Base-by-base conservation (phyloP, 2,113 vertebrate species). In the Xenopus laevis region DNA sequence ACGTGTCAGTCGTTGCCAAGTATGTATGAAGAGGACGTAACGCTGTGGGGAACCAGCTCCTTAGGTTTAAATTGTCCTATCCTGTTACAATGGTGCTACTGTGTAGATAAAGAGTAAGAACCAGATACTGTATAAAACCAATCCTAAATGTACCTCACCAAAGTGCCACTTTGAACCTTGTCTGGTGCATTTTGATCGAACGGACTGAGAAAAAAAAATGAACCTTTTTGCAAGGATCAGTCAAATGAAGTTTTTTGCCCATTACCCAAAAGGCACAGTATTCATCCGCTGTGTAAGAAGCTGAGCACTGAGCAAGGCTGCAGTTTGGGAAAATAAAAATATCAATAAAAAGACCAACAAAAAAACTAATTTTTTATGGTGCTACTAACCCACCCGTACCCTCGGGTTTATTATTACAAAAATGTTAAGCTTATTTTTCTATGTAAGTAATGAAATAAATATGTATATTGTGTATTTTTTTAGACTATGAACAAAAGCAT, bases 1-100 rank as follows among this genome's bases (percentile, higher is more conserved):
- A 1, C 95, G 95, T 0, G 93, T 99, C 81, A 99, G 97, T 80
- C 95, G 97, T 61, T 99, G 97, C 78, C 93, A 96, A 84, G 97
- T 99, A 84, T 99, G 97, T 85, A 97, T 98, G 95, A 98, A 98
- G 92, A 95, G 84, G 86, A 98, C 95, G 93, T 98, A 97, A 95
- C 92, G 30, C 79, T 83, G 83, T 79, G 78, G 88, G 91, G 79
- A 79, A 84, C 10, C 80, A 78, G 72, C 82, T 86, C 87, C 83
- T 87, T 88, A 84, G 85, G 87, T 87, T 92, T 87, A 30, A 89
- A 81, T 91, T 88, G 84, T 95, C 88, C 90, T 89, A 86, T 80
- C 85, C 84, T 86, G 86, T 86, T 91, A 89, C 82, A 86, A 93
- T 94, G 96, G 97, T 99, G 97, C 96, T 99, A 97, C 90, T 95